A percentile compares a stretch with the other conserved stretches of the same genome.
Conservation (phyloP, 2,888 invertebrate genomes). For the Altica lythri region DNA sequence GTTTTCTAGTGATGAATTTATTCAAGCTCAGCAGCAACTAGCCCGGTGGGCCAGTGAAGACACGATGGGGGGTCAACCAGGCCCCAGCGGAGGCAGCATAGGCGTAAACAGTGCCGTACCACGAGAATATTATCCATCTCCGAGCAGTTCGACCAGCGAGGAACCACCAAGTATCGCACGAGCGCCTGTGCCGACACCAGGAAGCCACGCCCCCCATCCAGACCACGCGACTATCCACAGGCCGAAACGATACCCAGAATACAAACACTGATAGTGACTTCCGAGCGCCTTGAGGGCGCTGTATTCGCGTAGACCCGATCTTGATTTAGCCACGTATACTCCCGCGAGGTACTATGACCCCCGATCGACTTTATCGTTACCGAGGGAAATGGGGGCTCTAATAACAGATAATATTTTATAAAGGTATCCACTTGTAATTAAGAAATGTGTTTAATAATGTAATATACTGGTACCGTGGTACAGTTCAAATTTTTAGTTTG, state of each 20-base stretch:
- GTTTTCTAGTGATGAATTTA: constrained; percentile 95
- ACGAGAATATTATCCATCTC: constrained; percentile 65
- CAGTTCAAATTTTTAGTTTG: too few species aligned
- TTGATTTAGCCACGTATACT: constrained; percentile 33
- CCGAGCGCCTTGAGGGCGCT: constrained; percentile 44
- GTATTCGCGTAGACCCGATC: constrained; percentile 36
- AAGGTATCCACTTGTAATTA: too few species aligned
- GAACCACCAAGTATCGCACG: constrained; percentile 63
- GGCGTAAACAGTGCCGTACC: constrained; percentile 48
- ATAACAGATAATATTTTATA: constrained; percentile 19
- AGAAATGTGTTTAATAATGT: too few species aligned
- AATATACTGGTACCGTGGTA: too few species aligned
- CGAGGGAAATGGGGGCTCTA: constrained; percentile 28
- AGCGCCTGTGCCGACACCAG: constrained; percentile 58
- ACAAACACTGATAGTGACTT: constrained; percentile 73
- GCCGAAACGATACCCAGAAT: constrained; percentile 71
- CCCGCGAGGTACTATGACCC: constrained; percentile 37
- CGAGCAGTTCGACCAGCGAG: constrained; percentile 60
- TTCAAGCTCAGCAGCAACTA: constrained; percentile 96
- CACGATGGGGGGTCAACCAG: constrained; percentile 58
- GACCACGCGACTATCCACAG: constrained; percentile 61
- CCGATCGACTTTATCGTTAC: constrained; percentile 32
- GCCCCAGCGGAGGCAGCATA: constrained; percentile 42
- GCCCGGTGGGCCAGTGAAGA: constrained; percentile 95
- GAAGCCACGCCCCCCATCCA: constrained; percentile 48